These are phyloP conservation scores for Coracopsis vasa DNA, from an alignment of 2,113 vertebrate species.

Conservation along the genomic window DNA sequence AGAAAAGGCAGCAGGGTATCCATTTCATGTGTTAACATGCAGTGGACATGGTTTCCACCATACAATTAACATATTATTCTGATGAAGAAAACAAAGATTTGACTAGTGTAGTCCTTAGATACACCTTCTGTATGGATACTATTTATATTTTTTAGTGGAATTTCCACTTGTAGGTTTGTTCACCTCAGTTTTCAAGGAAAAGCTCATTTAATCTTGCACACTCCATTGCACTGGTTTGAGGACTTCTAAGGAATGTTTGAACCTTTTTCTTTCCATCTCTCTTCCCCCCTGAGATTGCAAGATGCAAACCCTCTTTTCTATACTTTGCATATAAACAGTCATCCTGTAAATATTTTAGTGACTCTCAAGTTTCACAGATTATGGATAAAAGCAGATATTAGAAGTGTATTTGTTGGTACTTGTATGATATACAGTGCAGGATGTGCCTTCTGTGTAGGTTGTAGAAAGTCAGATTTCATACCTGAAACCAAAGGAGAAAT, in stretches of 20 bases:
- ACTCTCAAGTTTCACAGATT: background rate
- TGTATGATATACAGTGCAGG: background rate
- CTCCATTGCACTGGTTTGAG: background rate
- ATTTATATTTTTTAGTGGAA: background rate
- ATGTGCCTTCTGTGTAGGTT: background rate
- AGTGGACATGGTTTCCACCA: background rate
- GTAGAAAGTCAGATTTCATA: background rate
- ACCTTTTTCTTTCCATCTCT: background rate
- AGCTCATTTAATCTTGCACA: background rate
- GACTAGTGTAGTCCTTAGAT: background rate
- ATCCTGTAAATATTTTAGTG: background rate
- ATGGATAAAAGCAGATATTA: background rate
- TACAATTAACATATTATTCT: background rate
- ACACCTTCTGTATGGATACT: background rate
- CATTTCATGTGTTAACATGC: background rate
- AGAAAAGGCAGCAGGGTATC: background rate
- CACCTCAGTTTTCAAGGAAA: background rate
- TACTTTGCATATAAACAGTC: background rate
- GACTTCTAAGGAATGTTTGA: background rate
- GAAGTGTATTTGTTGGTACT: background rate
- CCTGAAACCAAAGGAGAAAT: background rate
- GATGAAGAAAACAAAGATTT: background rate
- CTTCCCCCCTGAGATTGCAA: rapidly evolving
- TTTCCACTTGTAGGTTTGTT: background rate
- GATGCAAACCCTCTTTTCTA: background rate